phyloP scores from a whole-genome alignment of 2,113 vertebrate genomes.

The Quiscalus mexicanus region DNA sequence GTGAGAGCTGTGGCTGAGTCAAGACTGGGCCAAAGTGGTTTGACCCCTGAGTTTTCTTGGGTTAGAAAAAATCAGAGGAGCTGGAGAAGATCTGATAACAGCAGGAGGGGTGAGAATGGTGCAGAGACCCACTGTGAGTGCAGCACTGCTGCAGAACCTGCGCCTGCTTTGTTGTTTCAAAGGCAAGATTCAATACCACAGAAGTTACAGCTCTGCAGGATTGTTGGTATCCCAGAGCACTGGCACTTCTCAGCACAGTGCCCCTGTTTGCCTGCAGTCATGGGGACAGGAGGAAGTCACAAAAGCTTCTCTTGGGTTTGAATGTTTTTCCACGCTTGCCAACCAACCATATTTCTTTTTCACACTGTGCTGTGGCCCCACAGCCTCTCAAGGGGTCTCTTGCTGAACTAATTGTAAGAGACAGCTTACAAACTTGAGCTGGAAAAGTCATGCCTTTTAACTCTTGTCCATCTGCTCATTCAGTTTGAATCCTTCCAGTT shows the following conservation, averaged over 20 bases:
- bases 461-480: background rate
- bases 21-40: background rate
- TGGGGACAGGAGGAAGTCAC: background rate
- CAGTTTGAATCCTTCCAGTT: background rate
- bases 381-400: background rate
- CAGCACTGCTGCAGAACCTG: background rate
- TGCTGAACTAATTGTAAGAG: background rate
- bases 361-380: background rate
- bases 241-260: background rate
- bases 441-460: background rate
- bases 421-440: background rate
- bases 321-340: background rate
- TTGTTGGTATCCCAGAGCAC: background rate
- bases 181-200: background rate
- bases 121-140: too few relatives aligned
- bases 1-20: background rate
- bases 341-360: background rate
- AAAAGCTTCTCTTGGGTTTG: background rate
- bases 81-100: background rate
- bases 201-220: background rate
- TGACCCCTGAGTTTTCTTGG: accelerated
- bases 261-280: background rate
- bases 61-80: background rate
- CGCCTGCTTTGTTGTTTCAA: background rate
- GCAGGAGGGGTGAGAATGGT: background rate